phyloP scores from a whole-genome alignment of 1,140 invertebrate genomes.

The Zaprionus ghesquierei region DNA sequence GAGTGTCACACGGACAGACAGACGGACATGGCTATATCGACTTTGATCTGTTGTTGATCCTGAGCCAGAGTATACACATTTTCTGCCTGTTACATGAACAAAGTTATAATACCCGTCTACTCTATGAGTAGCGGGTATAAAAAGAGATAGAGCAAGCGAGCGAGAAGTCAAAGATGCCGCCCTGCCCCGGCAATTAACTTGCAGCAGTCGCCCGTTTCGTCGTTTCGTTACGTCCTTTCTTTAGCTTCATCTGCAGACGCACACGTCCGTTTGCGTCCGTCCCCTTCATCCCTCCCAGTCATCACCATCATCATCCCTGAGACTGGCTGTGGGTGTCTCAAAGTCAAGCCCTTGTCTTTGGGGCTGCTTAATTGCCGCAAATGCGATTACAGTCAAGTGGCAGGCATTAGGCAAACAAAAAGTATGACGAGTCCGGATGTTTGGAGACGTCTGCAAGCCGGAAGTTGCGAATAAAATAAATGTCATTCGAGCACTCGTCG shows the following conservation, averaged over 20 bases:
- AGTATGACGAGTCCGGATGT: slow-evolving; percentile 75
- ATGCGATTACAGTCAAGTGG: slow-evolving; percentile 79
- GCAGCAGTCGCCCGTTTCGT: slow-evolving; percentile 29
- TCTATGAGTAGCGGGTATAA: too few relatives aligned
- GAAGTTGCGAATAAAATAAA: slow-evolving; percentile 79
- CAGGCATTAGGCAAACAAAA: slow-evolving; percentile 78
- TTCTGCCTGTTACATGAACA: too few relatives aligned
- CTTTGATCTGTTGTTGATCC: too few relatives aligned
- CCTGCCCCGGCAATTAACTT: slow-evolving; percentile 62
- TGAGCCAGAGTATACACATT: too few relatives aligned
- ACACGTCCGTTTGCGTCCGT: slow-evolving; percentile 1
- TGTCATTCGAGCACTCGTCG: slow-evolving; percentile 52
- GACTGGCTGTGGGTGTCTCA: slow-evolving; percentile 41
- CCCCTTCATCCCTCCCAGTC: too few relatives aligned
- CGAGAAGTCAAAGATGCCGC: slow-evolving; percentile 49
- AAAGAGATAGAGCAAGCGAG: not conserved
- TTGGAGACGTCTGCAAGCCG: slow-evolving; percentile 74
- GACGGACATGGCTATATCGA: too few relatives aligned
- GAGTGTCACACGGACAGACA: too few relatives aligned
- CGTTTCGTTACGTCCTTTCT: slow-evolving; percentile 24
- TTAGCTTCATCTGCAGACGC: slow-evolving; percentile 20
- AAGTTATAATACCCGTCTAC: too few relatives aligned
- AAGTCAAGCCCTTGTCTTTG: slow-evolving; percentile 67
- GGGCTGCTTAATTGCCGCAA: slow-evolving; percentile 75
- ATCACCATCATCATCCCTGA: slow-evolving; percentile 3